phyloP scores from a whole-genome alignment of 2,113 vertebrate species.

The Centrocercus urophasianus region DNA sequence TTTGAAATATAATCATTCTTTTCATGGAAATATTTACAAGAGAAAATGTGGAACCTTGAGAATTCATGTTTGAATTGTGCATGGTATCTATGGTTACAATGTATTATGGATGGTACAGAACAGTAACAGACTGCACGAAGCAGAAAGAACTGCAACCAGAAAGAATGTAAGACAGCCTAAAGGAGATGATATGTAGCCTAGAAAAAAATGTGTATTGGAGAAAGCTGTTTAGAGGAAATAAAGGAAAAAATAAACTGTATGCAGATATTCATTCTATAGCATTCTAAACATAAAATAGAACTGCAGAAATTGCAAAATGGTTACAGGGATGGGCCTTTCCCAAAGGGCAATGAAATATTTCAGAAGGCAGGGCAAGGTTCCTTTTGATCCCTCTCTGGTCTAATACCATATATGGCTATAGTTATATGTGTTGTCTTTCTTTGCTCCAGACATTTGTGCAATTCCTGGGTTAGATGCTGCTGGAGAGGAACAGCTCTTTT shows the following conservation, averaged over 20 bases:
- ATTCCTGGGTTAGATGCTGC: accelerated
- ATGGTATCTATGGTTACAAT: slow-evolving; percentile 50
- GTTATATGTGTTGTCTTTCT: accelerated
- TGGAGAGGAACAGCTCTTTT: not conserved
- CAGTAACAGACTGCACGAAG: not conserved
- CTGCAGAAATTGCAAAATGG: not conserved
- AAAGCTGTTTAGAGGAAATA: not conserved
- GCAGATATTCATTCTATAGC: not conserved
- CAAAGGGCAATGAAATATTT: not conserved
- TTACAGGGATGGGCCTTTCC: not conserved
- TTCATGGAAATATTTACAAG: slow-evolving; percentile 62
- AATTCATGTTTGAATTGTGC: not conserved
- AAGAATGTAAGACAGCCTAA: not conserved
- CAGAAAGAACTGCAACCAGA: not conserved
- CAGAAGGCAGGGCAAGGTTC: not conserved
- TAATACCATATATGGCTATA: not conserved
- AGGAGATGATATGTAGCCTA: not conserved
- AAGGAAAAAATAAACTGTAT: not conserved
- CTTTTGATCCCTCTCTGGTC: no score
- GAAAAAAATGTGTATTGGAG: not conserved
- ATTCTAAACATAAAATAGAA: not conserved
- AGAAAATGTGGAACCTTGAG: not conserved
- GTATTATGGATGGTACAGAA: not conserved
- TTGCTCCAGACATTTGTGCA: accelerated
- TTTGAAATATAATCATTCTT: slow-evolving; percentile 19